phyloP scores from a whole-genome alignment of 2,888 invertebrate genomes.

The Chloroclysta siterata region DNA sequence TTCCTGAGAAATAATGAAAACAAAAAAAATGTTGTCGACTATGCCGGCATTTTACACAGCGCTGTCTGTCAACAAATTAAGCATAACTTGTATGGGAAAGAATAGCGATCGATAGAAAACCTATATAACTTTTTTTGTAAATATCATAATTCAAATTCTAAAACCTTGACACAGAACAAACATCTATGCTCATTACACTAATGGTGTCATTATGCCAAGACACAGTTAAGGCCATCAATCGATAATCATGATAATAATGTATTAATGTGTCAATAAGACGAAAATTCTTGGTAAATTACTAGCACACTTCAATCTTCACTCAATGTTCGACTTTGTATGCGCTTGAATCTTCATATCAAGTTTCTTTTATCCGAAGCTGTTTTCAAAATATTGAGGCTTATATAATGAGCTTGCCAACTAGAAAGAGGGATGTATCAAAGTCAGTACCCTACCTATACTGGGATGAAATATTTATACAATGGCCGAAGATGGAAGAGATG shows the following conservation, averaged over 20 bases:
- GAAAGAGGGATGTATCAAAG: conserved; percentile 45
- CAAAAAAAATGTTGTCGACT: too few relatives aligned
- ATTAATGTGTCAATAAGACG: too few relatives aligned
- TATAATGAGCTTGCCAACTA: conserved; percentile 44
- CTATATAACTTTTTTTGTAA: neutral
- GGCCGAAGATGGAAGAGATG: conserved; percentile 46
- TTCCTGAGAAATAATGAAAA: too few relatives aligned
- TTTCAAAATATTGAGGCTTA: conserved; percentile 40
- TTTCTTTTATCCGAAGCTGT: conserved; percentile 5
- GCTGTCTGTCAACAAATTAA: too few relatives aligned
- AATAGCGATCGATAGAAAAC: too few relatives aligned
- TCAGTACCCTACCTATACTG: conserved; percentile 33
- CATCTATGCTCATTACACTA: too few relatives aligned
- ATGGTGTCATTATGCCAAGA: too few relatives aligned
- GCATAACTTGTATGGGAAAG: too few relatives aligned
- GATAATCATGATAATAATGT: neutral
- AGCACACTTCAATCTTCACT: neutral
- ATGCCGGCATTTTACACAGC: too few relatives aligned
- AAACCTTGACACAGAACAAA: too few relatives aligned
- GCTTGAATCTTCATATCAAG: neutral
- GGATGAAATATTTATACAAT: conserved; percentile 49
- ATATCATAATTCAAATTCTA: neutral
- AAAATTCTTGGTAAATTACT: neutral
- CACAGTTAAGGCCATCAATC: too few relatives aligned
- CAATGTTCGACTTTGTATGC: neutral